Conservation (phyloP, 2,888 invertebrate species). For the Melanostoma mellinum region DNA sequence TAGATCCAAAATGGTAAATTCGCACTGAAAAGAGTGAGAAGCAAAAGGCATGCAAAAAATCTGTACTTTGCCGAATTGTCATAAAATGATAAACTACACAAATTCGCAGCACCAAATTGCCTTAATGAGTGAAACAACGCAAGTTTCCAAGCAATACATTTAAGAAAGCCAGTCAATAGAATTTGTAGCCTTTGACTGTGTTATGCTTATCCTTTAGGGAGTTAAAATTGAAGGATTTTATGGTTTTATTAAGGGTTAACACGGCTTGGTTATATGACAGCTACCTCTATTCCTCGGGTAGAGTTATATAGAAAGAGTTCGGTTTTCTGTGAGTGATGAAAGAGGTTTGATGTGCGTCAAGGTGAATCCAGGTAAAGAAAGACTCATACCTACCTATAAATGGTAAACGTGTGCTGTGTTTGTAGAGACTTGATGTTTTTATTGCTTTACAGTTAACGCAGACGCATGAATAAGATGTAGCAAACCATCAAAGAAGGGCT, state of each 20-base stretch:
- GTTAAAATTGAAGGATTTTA: slow-evolving; percentile 78
- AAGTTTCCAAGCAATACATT: slow-evolving; percentile 47
- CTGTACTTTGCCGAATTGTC: slow-evolving; percentile 55
- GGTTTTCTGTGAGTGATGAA: slow-evolving; percentile 18
- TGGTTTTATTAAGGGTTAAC: slow-evolving; percentile 81
- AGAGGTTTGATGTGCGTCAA: slow-evolving; percentile 58
- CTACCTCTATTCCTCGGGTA: slow-evolving; percentile 61
- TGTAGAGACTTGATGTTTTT: slow-evolving; percentile 61
- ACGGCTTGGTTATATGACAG: slow-evolving; percentile 53
- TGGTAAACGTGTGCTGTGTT: slow-evolving; percentile 55
- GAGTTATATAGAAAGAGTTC: slow-evolving; percentile 72
- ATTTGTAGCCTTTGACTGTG: slow-evolving; percentile 51
- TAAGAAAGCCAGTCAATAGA: slow-evolving; percentile 27
- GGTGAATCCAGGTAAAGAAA: slow-evolving; percentile 48
- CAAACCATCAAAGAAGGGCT: slow-evolving; percentile 22
- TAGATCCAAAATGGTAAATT: slow-evolving; percentile 55
- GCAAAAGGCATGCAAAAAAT: slow-evolving; percentile 29
- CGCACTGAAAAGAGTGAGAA: background rate
- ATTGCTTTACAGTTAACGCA: slow-evolving; percentile 62
- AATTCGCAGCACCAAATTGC: slow-evolving; percentile 47
- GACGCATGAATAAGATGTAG: slow-evolving; percentile 42
- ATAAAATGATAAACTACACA: slow-evolving; percentile 71
- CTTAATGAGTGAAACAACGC: slow-evolving; percentile 26
- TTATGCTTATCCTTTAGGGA: slow-evolving; percentile 48
- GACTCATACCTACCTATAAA: slow-evolving; percentile 2